phyloP scores from a whole-genome alignment of 2,888 invertebrate species.

The Ophioninae sp. region DNA sequence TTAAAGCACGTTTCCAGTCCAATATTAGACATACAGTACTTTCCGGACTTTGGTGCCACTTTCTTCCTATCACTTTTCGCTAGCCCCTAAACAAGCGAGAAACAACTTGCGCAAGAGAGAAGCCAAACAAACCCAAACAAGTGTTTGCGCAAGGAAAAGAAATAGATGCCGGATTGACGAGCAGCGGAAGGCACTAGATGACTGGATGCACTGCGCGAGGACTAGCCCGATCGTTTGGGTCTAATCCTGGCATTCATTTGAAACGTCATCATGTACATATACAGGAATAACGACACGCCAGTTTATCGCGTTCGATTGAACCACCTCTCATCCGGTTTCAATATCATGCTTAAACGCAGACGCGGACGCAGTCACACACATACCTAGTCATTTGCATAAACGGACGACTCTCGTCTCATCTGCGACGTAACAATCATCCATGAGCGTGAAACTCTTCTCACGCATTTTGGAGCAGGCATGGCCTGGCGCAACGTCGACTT shows the following conservation, averaged over 20 bases:
- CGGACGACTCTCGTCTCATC: slow-evolving; percentile 6
- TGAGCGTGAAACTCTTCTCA: slow-evolving; percentile 62
- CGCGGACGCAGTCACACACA: neutral
- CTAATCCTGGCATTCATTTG: slow-evolving; percentile 31
- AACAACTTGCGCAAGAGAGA: neutral
- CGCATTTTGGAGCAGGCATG: slow-evolving; percentile 48
- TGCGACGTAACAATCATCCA: slow-evolving; percentile 37
- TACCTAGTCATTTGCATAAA: neutral
- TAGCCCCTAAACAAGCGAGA: too few relatives aligned
- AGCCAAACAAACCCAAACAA: neutral
- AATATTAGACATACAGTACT: too few relatives aligned
- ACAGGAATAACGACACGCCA: slow-evolving; percentile 8
- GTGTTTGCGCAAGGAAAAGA: neutral
- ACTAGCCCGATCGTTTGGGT: slow-evolving; percentile 12
- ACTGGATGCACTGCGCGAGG: slow-evolving; percentile 41
- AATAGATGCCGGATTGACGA: slow-evolving; percentile 13
- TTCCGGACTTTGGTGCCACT: too few relatives aligned
- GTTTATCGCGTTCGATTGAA: slow-evolving; percentile 56
- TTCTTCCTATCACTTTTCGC: too few relatives aligned
- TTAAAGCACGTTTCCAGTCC: too few relatives aligned
- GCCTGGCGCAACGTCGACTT: slow-evolving; percentile 31
- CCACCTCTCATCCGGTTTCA: slow-evolving; percentile 57
- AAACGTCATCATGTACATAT: neutral
- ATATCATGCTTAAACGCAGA: neutral
- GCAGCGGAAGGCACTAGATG: slow-evolving; percentile 32